A percentile compares a stretch with the other conserved stretches of the same genome.
phyloP scores from a whole-genome alignment of 2,888 invertebrate species.

The Sarcophaga carnaria region DNA sequence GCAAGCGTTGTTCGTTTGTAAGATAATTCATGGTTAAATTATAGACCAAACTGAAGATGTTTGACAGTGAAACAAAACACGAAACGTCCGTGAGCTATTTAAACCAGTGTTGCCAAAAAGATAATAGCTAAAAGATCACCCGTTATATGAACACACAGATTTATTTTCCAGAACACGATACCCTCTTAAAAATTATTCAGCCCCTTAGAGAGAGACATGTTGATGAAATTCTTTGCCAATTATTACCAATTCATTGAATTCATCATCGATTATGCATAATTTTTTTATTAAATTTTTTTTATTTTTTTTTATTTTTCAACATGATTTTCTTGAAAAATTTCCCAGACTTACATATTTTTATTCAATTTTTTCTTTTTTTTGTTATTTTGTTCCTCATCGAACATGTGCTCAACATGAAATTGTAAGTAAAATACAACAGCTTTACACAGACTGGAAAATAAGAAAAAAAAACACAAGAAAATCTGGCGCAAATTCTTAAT shows the following conservation, averaged over 20 bases:
- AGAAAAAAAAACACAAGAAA: constrained; percentile 1
- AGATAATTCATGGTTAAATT: too few relatives aligned
- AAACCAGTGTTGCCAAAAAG: too few relatives aligned
- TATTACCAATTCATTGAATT: constrained; percentile 15
- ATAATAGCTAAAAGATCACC: too few relatives aligned
- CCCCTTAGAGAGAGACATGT: background rate
- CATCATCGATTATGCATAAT: constrained; percentile 28
- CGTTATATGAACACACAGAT: too few relatives aligned
- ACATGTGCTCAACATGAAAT: constrained; percentile 66
- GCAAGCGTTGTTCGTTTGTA: too few relatives aligned
- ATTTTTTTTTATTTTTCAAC: background rate
- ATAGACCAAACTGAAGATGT: too few relatives aligned
- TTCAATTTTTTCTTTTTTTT: background rate
- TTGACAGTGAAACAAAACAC: too few relatives aligned
- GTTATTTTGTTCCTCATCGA: constrained; percentile 29
- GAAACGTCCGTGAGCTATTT: too few relatives aligned
- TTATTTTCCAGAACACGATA: too few relatives aligned
- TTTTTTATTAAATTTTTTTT: background rate
- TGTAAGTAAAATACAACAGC: constrained; percentile 4
- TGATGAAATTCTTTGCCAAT: constrained; percentile 8
- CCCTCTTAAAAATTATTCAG: background rate
- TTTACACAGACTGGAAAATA: background rate
- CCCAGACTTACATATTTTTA: constrained; percentile 56
- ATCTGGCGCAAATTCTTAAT: constrained; percentile 48
- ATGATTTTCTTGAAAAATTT: constrained; percentile 28